Evolutionary conservation across 1,140 invertebrate species (phyloP).

Genomic region (Brachionus calyciflorus): DNA sequence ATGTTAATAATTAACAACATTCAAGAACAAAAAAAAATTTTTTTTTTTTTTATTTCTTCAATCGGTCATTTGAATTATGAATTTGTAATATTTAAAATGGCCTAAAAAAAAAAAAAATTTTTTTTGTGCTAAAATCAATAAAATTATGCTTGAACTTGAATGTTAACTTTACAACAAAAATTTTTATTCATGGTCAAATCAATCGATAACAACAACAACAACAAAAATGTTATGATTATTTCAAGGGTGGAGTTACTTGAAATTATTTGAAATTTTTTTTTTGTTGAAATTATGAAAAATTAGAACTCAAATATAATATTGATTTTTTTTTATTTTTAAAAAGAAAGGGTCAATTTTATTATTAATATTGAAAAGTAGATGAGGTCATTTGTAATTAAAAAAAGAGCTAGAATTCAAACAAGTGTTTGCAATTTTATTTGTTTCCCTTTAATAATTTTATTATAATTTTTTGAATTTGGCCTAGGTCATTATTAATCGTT

Average conservation of each 20-base stretch:
- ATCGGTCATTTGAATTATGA: constrained; percentile 37
- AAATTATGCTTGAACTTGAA: constrained; percentile 41
- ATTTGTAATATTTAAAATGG: constrained; percentile 10
- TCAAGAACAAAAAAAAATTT: neutral
- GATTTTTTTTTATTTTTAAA: neutral
- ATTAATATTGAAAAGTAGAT: neutral
- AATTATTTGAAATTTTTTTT: constrained; percentile 12
- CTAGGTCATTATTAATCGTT: constrained; percentile 14
- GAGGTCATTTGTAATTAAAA: constrained; percentile 43
- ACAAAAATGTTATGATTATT: constrained; percentile 22
- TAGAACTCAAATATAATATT: constrained; percentile 41
- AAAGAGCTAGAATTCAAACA: neutral
- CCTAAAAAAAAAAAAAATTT: constrained; percentile 9
- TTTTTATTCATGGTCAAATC: constrained; percentile 24
- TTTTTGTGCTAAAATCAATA: constrained; percentile 27
- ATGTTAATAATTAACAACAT: constrained; percentile 42
- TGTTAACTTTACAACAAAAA: neutral
- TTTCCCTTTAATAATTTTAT: neutral
- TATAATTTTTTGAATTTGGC: constrained; percentile 23
- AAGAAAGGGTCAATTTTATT: constrained; percentile 39
- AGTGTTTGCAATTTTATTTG: constrained; percentile 27
- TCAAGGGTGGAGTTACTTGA: neutral
- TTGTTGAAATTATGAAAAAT: constrained; percentile 46
- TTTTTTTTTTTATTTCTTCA: neutral
- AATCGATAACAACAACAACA: neutral